These are phyloP conservation scores for Saccostrea echinata DNA, from an alignment of 1,140 invertebrate species.

Conservation along the genomic window DNA sequence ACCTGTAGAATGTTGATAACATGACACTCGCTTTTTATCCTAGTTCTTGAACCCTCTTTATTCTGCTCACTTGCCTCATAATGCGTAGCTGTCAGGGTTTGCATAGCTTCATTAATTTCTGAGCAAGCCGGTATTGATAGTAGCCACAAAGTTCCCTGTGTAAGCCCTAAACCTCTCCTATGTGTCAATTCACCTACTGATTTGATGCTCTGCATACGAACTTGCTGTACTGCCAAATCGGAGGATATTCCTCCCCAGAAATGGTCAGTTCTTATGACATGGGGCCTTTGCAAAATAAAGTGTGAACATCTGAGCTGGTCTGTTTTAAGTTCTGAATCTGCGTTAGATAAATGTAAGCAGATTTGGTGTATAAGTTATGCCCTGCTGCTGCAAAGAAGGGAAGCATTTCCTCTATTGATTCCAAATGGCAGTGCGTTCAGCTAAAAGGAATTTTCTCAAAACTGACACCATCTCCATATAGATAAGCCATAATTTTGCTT, in stretches of 20 bases:
- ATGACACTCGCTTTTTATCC: constrained; percentile 45
- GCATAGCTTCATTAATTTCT: constrained; percentile 65
- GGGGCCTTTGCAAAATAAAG: constrained; percentile 65
- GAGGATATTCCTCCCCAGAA: constrained; percentile 78
- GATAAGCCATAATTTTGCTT: constrained; percentile 55
- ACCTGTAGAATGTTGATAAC: constrained; percentile 45
- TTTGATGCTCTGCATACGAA: constrained; percentile 75
- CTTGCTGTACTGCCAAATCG: constrained; percentile 74
- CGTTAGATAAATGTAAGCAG: constrained; percentile 80
- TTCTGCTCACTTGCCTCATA: constrained; percentile 63
- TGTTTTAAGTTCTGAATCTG: constrained; percentile 74
- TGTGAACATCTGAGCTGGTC: constrained; percentile 46
- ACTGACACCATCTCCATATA: constrained; percentile 62
- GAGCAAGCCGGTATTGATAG: constrained; percentile 40
- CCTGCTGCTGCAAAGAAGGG: constrained; percentile 79
- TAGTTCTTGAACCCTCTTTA: constrained; percentile 47
- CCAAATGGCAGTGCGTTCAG: constrained; percentile 63
- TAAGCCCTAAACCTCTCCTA: constrained; percentile 68
- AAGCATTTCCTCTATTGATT: constrained; percentile 74
- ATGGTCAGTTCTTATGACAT: constrained; percentile 66
- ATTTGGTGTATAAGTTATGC: constrained; percentile 81
- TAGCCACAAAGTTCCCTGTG: constrained; percentile 57
- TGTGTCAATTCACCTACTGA: constrained; percentile 74
- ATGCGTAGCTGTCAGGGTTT: constrained; percentile 46
- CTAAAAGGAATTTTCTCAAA: constrained; percentile 55